A percentile compares a stretch with the other conserved stretches of the same genome.
Conservation (phyloP, 2,888 invertebrate genomes). For the Furcula furcula region DNA sequence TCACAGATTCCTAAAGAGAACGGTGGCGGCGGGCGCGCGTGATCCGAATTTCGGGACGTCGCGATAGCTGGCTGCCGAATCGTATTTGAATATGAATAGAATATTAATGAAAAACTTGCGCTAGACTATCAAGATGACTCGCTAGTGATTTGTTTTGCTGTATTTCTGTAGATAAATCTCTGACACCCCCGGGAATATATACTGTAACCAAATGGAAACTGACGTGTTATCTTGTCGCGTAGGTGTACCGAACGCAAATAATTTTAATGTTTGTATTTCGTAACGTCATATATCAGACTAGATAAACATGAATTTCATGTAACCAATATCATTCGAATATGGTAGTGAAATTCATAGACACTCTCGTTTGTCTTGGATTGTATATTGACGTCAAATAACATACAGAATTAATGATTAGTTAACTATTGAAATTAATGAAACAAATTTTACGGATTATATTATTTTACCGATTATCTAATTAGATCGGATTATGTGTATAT, state of each 20-base stretch:
- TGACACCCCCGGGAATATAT: slow-evolving; percentile 20
- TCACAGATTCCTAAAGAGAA: slow-evolving; percentile 49
- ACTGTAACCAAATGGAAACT: slow-evolving; percentile 13
- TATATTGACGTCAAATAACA: too few relatives aligned
- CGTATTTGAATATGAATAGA: slow-evolving; percentile 77
- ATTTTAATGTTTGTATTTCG: background rate
- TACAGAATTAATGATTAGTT: too few relatives aligned
- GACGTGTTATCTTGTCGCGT: slow-evolving; percentile 18
- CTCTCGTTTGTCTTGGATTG: too few relatives aligned
- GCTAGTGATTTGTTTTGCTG: slow-evolving; percentile 43
- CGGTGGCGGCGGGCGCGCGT: slow-evolving; percentile 47
- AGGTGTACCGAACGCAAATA: slow-evolving; percentile 10
- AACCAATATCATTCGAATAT: too few relatives aligned
- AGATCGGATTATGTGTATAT: too few relatives aligned
- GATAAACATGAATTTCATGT: too few relatives aligned
- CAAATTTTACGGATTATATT: too few relatives aligned
- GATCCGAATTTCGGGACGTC: slow-evolving; percentile 54
- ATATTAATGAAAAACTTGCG: slow-evolving; percentile 74
- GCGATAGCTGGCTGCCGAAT: slow-evolving; percentile 67
- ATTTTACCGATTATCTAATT: too few relatives aligned
- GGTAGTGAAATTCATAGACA: too few relatives aligned
- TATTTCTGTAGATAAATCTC: slow-evolving; percentile 16
- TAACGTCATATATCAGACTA: too few relatives aligned
- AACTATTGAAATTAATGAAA: too few relatives aligned
- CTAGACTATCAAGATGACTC: slow-evolving; percentile 44